These are phyloP conservation scores for Lepas anatifera DNA, from an alignment of 2,888 invertebrate genomes.

Conservation along the genomic window DNA sequence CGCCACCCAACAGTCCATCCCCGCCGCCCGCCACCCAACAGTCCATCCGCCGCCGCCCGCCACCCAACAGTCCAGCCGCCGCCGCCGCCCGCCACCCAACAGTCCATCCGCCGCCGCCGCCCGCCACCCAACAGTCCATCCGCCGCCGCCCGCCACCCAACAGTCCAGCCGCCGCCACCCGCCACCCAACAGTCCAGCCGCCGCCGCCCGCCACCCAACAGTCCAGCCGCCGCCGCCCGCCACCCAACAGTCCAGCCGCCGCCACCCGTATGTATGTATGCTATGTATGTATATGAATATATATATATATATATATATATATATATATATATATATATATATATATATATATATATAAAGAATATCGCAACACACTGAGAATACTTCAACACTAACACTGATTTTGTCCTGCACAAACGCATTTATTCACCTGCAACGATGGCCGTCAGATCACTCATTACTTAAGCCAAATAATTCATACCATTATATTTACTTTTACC, in stretches of 20 bases:
- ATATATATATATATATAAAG: slow-evolving; percentile 16
- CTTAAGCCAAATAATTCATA: no score
- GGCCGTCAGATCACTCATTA: no score
- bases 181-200: not conserved
- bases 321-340: slow-evolving; percentile 18
- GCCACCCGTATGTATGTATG: not conserved
- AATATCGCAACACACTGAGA: no score
- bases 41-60: not conserved
- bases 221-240: not conserved
- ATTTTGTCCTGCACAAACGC: no score
- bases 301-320: slow-evolving; percentile 15
- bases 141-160: no score
- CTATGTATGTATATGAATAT: slow-evolving; percentile 16
- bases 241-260: not conserved
- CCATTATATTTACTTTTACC: no score
- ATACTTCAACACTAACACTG: no score
- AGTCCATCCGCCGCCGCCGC: not conserved
- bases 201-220: not conserved
- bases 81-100: not conserved
- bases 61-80: not conserved
- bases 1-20: no score
- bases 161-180: no score
- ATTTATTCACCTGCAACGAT: no score
- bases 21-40: no score
- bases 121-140: no score